Conservation (phyloP, 2,888 invertebrate species). For the Magallana nippona region DNA sequence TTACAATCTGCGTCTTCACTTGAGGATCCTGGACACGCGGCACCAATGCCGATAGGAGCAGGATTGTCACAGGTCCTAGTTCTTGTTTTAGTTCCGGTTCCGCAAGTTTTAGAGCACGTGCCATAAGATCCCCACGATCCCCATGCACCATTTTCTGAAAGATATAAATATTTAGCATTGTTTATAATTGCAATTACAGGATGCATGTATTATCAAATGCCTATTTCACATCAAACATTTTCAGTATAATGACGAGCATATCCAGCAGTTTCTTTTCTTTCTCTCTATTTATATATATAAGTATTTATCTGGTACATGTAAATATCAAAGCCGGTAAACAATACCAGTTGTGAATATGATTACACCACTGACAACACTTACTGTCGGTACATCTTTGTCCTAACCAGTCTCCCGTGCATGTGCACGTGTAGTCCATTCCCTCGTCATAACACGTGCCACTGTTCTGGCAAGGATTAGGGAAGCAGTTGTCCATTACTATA, state of each 20-base stretch:
- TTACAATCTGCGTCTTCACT: conserved; percentile 17
- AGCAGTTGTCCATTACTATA: conserved; percentile 61
- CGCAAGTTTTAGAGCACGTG: conserved; percentile 13
- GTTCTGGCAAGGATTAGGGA: conserved; percentile 57
- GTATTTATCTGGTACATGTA: no score
- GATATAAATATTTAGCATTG: no score
- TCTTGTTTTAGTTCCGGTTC: conserved; percentile 22
- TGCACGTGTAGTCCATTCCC: conserved; percentile 58
- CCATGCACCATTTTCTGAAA: background rate
- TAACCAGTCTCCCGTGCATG: conserved; percentile 56
- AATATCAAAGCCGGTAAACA: no score
- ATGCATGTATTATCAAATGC: no score
- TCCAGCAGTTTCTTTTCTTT: no score
- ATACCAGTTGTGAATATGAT: no score
- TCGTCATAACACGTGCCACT: conserved; percentile 60
- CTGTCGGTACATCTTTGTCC: conserved; percentile 54
- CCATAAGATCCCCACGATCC: conserved; percentile 15
- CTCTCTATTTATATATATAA: no score
- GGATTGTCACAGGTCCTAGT: conserved; percentile 23
- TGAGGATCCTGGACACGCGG: conserved; percentile 48
- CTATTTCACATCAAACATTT: no score
- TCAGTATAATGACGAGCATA: no score
- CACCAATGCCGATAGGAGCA: conserved; percentile 45
- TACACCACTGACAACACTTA: conserved; percentile 32
- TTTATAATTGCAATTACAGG: no score